Evolutionary conservation across 2,888 invertebrate genomes (phyloP).

Genomic region (Baccha elongata): DNA sequence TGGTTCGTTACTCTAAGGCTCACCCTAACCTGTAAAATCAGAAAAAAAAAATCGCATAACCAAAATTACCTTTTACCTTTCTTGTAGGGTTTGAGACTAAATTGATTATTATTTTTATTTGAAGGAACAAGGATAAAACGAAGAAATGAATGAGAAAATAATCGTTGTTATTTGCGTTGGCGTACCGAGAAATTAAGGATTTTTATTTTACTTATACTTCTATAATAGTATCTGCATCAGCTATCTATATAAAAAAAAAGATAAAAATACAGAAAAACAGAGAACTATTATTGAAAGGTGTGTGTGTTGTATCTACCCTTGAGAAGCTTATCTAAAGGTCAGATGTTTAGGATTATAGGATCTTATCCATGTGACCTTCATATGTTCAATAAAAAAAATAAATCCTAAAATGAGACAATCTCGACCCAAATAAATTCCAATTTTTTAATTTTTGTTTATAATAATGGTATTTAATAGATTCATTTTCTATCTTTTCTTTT

Average conservation of each 20-base stretch:
- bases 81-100: slow-evolving; percentile 45
- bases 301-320: neutral
- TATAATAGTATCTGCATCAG: too few species aligned
- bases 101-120: slow-evolving; percentile 73
- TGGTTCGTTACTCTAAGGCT: slow-evolving; percentile 66
- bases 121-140: slow-evolving; percentile 28
- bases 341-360: too few species aligned
- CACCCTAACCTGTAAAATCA: slow-evolving; percentile 15
- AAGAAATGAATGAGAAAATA: slow-evolving; percentile 37
- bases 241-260: neutral
- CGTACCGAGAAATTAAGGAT: slow-evolving; percentile 55
- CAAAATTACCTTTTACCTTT: slow-evolving; percentile 58
- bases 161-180: slow-evolving; percentile 64
- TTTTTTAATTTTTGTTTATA: too few species aligned
- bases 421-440: too few species aligned
- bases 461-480: too few species aligned
- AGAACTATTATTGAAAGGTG: neutral
- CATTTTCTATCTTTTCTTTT: too few species aligned
- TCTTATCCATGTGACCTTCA: neutral
- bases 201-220: slow-evolving; percentile 12
- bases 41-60: neutral
- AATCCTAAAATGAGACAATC: too few species aligned
- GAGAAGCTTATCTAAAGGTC: too few species aligned
- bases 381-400: too few species aligned
- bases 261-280: neutral